Evolutionary conservation across 2,888 invertebrate genomes (phyloP), one percentile per base, ranked within the genome.

Genomic region (Octonoba sinensis): DNA sequence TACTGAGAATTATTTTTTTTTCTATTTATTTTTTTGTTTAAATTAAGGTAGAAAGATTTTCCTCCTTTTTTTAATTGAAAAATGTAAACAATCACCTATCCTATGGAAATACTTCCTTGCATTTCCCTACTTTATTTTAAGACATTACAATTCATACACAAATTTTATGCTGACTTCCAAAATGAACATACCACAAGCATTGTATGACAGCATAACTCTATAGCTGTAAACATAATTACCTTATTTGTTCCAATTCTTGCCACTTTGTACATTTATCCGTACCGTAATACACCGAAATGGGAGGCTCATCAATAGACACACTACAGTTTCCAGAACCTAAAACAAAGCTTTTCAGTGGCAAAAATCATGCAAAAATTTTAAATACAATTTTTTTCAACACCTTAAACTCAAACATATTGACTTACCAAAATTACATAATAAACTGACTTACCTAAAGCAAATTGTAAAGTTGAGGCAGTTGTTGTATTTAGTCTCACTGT

Each of bases 401-500:
- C 3, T 24, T 16, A 24, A 12, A 13, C 60, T 20, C 18, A 0
- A 60, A 4, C 3, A 8, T 11, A 60, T 11, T 20, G 11, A 15
- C 24, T 36, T 36, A 36, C 36, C 27, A 11, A 36, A 8, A 36
- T 4, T 8, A 36, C 36, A 49, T 75, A 86, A 87, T 22, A 57
- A 44, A 20, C n/a, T 18, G 22, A n/a, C 22, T 86, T 85, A 88
- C 88, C 87, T 22, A 88, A 64, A 16, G 87, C 85, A 86, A 88
- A 89, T 84, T 88, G 88, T 57, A 89, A 73, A 13, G 87, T 86
- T 27, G 86, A 86, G 16, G 88, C 88, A n/a, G 87, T 86, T 1
- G 88, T 87, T 57, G 87, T 86, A 79, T 89, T 89, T 65, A 89
- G 64, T 15, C 88, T 87, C 11, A 86, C 86, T 8, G 88, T 87